A percentile compares a stretch with the other conserved stretches of the same genome.
Evolutionary conservation across 2,113 vertebrate genomes (phyloP).

Genomic region (Potamarius usumacintae): DNA sequence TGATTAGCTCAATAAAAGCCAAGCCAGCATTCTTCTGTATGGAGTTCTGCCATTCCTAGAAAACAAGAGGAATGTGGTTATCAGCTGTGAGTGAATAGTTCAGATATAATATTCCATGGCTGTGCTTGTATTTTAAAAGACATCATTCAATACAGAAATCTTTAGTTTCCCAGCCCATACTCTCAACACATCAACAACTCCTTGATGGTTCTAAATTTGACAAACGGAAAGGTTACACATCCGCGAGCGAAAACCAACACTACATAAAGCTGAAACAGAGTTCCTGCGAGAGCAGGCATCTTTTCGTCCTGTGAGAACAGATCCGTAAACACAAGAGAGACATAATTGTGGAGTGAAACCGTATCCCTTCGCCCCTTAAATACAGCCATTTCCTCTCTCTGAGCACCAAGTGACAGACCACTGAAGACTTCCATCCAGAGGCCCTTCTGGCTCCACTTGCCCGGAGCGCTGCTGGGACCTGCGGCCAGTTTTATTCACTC

Average conservation of each 20-base stretch:
- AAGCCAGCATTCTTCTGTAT: constrained; percentile 98
- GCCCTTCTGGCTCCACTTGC: constrained; percentile 51
- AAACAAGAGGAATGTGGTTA: constrained; percentile 54
- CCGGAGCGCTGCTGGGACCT: constrained; percentile 69
- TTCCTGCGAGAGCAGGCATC: constrained; percentile 59
- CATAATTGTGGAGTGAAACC: constrained; percentile 74
- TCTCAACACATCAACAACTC: constrained; percentile 7
- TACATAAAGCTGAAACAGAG: constrained; percentile 63
- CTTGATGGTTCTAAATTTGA: constrained; percentile 58
- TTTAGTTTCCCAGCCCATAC: no score
- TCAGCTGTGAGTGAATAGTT: background rate
- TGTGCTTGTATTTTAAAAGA: background rate
- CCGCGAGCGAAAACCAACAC: constrained; percentile 40
- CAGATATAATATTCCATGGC: background rate
- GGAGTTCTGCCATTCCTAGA: constrained; percentile 98
- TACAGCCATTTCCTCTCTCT: constrained; percentile 74
- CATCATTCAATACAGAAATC: background rate
- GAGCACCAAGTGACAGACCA: constrained; percentile 75
- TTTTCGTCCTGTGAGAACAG: constrained; percentile 62
- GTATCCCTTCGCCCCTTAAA: constrained; percentile 70
- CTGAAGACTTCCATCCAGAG: constrained; percentile 64
- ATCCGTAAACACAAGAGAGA: constrained; percentile 72
- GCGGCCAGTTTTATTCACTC: constrained; percentile 56
- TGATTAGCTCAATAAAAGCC: constrained; percentile 98
- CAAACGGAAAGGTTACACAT: constrained; percentile 52